Conservation (phyloP, 1,140 invertebrate species). For the Sitodiplosis mosellana region DNA sequence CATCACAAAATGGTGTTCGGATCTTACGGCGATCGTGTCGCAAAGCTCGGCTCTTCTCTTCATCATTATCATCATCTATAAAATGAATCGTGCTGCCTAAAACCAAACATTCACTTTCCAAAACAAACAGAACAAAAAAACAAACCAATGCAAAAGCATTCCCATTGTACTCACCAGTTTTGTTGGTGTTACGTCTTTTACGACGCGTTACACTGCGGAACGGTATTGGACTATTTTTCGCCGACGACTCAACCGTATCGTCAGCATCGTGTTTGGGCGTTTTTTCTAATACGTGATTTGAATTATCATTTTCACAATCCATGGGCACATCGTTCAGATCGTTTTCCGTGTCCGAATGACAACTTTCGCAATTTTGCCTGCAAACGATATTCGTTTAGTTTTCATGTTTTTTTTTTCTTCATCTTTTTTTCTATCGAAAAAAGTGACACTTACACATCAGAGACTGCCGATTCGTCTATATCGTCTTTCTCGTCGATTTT, state of each 20-base stretch:
- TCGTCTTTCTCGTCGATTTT: constrained; percentile 1
- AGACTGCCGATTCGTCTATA: not conserved
- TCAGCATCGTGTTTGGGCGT: constrained; percentile 8
- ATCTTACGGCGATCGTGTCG: not conserved
- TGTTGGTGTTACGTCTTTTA: constrained; percentile 9
- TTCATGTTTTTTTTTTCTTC: constrained; percentile 2
- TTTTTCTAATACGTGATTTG: constrained; percentile 6
- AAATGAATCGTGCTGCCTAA: constrained; percentile 12
- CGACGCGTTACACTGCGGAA: constrained; percentile 10
- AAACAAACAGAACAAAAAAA: constrained; percentile 7
- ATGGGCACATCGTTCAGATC: constrained; percentile 6
- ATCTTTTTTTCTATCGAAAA: not conserved
- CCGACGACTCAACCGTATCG: constrained; percentile 6
- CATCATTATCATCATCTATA: constrained; percentile 7
- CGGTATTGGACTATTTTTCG: constrained; percentile 13
- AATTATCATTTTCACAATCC: constrained; percentile 1
- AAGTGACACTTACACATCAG: too few species aligned
- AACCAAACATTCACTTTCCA: constrained; percentile 18
- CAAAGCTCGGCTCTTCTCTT: constrained; percentile 8
- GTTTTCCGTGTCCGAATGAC: constrained; percentile 13
- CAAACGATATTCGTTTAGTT: too few species aligned
- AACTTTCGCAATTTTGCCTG: constrained; percentile 11
- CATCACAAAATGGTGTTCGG: too few species aligned
- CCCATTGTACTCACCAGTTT: too few species aligned
- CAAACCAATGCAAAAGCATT: too few species aligned